phyloP scores from a whole-genome alignment of 2,888 invertebrate genomes.

The Oscheius myriophilus region DNA sequence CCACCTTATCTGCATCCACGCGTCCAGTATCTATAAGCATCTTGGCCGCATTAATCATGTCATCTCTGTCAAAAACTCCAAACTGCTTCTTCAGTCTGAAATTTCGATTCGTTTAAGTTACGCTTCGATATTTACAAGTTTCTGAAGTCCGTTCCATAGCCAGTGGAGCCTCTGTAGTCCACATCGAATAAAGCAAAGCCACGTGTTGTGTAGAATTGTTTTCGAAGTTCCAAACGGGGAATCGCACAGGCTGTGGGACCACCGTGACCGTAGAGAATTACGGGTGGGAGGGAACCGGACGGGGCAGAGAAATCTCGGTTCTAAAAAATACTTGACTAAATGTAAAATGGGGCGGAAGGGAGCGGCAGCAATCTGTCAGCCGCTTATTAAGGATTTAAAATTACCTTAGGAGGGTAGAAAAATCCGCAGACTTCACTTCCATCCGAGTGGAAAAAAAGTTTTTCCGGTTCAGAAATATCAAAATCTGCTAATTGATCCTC shows the following conservation, averaged over 20 bases:
- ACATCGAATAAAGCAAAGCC: conserved; percentile 73
- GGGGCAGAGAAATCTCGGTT: conserved; percentile 70
- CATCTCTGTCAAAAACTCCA: conserved; percentile 72
- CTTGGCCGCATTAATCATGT: conserved; percentile 71
- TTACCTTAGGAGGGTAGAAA: conserved; percentile 69
- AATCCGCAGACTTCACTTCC: conserved; percentile 48
- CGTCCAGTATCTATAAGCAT: conserved; percentile 63
- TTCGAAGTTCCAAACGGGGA: conserved; percentile 68
- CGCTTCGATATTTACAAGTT: conserved; percentile 55
- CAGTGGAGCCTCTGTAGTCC: conserved; percentile 73
- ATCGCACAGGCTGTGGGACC: conserved; percentile 71
- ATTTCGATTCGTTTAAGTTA: neutral
- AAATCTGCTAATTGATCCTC: conserved; percentile 34
- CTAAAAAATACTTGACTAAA: conserved; percentile 36
- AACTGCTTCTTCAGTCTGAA: conserved; percentile 67
- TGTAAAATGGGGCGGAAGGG: too few species aligned
- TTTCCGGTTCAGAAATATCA: conserved; percentile 71
- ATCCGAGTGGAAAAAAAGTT: conserved; percentile 65
- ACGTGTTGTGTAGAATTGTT: conserved; percentile 65
- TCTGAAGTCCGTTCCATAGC: conserved; percentile 72
- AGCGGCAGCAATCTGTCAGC: too few species aligned
- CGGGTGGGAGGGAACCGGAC: conserved; percentile 70
- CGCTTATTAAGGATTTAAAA: too few species aligned
- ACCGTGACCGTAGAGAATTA: conserved; percentile 72
- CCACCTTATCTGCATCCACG: conserved; percentile 70